These are phyloP conservation scores for Malacoraja senta DNA, from an alignment of 2,797 vertebrate genomes.

Conservation along the genomic window DNA sequence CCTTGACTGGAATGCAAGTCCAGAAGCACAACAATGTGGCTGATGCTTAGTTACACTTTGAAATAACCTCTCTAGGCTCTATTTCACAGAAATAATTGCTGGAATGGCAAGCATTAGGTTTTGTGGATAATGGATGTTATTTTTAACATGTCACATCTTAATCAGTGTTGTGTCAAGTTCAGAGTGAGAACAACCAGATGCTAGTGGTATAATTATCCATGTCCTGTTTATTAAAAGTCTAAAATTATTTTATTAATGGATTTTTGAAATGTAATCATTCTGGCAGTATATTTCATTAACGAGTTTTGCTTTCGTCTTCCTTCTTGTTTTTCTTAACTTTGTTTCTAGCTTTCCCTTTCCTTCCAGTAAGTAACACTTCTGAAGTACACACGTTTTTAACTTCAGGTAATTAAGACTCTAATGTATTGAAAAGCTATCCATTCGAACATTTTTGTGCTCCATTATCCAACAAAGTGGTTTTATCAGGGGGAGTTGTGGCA, in stretches of 20 bases:
- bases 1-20: no score
- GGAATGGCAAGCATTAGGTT: background rate
- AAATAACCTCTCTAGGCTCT: no score
- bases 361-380: constrained; percentile 34
- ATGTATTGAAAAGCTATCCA: background rate
- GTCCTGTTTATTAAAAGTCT: background rate
- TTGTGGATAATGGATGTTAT: background rate
- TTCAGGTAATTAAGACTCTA: constrained; percentile 20
- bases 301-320: constrained; percentile 17
- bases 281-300: constrained; percentile 12
- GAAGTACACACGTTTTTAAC: background rate
- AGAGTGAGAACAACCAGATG: background rate
- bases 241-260: background rate
- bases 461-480: constrained; percentile 24
- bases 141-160: background rate
- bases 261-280: constrained; percentile 23
- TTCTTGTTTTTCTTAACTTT: constrained; percentile 37
- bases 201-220: background rate
- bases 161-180: background rate
- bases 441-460: background rate
- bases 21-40: no score
- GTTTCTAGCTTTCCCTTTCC: constrained; percentile 25
- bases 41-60: no score
- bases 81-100: no score
- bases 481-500: background rate